A percentile compares a stretch with the other conserved stretches of the same genome.
phyloP scores from a whole-genome alignment of 2,113 vertebrate species.

The Microcebus lehilahytsara region DNA sequence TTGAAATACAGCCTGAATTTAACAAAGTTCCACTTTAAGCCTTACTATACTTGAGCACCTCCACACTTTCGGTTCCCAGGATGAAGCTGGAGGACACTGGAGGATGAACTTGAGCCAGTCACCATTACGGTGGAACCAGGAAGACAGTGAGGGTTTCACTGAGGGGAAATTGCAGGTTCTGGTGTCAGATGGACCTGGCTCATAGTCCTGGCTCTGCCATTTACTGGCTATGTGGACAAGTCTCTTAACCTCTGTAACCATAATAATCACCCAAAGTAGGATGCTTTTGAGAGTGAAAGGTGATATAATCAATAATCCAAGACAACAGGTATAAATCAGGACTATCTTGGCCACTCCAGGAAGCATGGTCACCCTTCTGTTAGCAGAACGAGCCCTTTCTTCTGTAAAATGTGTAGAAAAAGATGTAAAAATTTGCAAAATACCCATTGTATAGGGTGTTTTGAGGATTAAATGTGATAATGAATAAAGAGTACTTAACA shows the following conservation, averaged over 20 bases:
- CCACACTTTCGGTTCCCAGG: neutral
- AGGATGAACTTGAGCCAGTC: neutral
- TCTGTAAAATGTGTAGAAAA: neutral
- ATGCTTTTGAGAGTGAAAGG: neutral
- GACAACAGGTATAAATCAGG: neutral
- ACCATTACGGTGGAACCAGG: neutral
- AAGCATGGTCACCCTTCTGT: neutral
- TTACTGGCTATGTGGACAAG: neutral
- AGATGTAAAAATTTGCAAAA: neutral
- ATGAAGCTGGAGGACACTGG: neutral
- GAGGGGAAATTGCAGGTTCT: neutral
- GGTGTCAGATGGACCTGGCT: neutral
- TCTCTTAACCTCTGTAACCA: neutral
- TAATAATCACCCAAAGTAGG: neutral
- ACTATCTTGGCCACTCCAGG: neutral
- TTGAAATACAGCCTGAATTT: neutral
- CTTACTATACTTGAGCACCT: neutral
- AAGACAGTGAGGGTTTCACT: neutral
- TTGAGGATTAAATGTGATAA: neutral
- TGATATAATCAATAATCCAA: neutral
- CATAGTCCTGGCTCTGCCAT: neutral
- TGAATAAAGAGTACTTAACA: neutral
- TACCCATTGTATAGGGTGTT: neutral
- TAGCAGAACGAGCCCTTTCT: neutral
- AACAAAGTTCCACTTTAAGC: neutral